Conservation (phyloP, 1,140 invertebrate genomes). For the Bilobella aurantiaca region DNA sequence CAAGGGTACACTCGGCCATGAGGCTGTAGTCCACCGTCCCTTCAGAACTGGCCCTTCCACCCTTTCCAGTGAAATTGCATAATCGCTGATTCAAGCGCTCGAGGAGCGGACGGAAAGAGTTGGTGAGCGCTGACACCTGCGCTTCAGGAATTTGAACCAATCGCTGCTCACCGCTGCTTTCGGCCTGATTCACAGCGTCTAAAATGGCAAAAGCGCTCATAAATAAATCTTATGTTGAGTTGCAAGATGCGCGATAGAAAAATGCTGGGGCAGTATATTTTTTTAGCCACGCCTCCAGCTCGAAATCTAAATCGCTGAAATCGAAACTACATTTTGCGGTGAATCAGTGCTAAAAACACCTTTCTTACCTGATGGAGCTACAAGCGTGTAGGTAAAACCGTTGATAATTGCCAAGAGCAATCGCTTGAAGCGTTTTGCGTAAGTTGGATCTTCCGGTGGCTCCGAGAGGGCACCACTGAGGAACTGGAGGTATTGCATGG, state of each 20-base stretch:
- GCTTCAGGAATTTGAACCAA: neutral
- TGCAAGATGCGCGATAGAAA: too few species aligned
- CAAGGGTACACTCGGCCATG: neutral
- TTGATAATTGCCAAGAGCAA: neutral
- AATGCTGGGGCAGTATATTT: too few species aligned
- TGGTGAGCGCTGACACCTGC: neutral
- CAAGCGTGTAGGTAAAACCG: neutral
- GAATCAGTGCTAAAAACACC: too few species aligned
- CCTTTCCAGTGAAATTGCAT: neutral
- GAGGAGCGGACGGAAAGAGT: neutral
- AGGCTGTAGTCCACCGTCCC: neutral
- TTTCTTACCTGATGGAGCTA: neutral
- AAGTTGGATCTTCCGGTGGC: neutral
- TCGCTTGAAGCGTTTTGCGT: neutral
- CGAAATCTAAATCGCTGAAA: too few species aligned
- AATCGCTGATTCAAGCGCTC: neutral
- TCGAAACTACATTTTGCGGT: too few species aligned
- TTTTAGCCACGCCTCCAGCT: too few species aligned
- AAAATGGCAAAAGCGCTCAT: too few species aligned
- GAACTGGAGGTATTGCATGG: neutral
- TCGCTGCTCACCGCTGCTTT: too few species aligned
- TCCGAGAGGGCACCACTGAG: neutral
- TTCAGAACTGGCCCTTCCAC: too few species aligned
- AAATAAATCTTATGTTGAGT: too few species aligned
- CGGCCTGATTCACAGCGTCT: too few species aligned